These are phyloP conservation scores for Porites cylindrica DNA, from an alignment of 92 coral and sea anemone species.

Conservation along the genomic window DNA sequence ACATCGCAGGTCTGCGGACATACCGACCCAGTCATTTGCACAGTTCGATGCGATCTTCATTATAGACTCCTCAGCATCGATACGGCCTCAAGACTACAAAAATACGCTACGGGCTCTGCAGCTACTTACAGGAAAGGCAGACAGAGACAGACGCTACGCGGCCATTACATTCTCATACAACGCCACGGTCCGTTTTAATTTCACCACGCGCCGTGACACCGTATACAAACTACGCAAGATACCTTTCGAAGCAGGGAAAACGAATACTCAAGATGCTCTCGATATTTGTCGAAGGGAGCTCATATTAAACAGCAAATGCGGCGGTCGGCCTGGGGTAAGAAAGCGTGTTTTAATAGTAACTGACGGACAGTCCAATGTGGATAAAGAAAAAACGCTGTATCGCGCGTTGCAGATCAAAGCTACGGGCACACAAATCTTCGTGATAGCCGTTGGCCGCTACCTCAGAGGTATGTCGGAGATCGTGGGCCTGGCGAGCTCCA, in stretches of 20 bases:
- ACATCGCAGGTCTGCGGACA: conserved; percentile 23
- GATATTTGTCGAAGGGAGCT: conserved; percentile 60
- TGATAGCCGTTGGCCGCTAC: conserved; percentile 86
- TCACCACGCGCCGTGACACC: conserved; percentile 51
- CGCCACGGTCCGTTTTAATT: conserved; percentile 76
- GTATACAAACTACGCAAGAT: conserved; percentile 52
- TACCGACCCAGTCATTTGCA: conserved; percentile 9
- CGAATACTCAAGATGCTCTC: conserved; percentile 86
- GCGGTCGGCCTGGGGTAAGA: conserved; percentile 65
- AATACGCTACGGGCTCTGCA: conserved; percentile 72
- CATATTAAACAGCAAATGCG: conserved; percentile 40
- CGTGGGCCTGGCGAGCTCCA: conserved; percentile 83
- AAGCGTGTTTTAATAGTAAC: conserved; percentile 82
- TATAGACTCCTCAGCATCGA: conserved; percentile 84
- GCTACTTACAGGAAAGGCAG: conserved; percentile 71
- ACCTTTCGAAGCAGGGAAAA: conserved; percentile 64
- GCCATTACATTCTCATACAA: conserved; percentile 75
- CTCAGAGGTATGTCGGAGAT: conserved; percentile 85
- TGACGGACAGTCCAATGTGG: conserved; percentile 88
- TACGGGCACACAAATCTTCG: conserved; percentile 79
- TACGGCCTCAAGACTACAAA: conserved; percentile 56
- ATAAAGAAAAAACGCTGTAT: conserved; percentile 69
- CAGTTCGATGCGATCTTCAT: conserved; percentile 80
- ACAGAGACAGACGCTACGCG: conserved; percentile 68
- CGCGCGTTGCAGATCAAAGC: conserved; percentile 77